Evolutionary conservation across 2,113 vertebrate genomes (phyloP).

Genomic region (Emydura subglobosa): DNA sequence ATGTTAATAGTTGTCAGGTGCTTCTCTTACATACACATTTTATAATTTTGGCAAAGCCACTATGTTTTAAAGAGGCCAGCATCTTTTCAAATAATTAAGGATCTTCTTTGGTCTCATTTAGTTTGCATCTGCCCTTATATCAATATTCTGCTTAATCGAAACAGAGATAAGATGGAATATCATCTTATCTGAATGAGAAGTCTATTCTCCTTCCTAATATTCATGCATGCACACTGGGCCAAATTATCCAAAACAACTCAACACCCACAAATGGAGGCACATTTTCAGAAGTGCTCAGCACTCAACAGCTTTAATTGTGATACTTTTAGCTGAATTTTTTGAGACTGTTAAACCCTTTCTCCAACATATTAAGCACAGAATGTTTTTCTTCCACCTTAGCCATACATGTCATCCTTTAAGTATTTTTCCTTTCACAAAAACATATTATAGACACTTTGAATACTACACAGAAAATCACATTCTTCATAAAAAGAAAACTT

Average conservation of each 20-base stretch:
- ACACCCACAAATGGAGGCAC: neutral
- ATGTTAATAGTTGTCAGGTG: neutral
- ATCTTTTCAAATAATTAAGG: neutral
- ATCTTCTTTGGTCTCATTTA: neutral
- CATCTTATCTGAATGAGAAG: neutral
- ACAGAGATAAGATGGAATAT: neutral
- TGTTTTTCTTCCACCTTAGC: neutral
- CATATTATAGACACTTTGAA: neutral
- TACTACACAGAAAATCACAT: neutral
- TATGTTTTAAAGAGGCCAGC: neutral
- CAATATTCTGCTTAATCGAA: neutral
- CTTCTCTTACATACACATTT: neutral
- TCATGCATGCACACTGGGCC: neutral
- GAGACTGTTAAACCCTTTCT: neutral
- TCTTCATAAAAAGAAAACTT: neutral
- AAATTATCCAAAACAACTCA: neutral
- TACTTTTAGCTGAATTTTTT: neutral
- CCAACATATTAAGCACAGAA: neutral
- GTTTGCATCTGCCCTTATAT: rapidly evolving
- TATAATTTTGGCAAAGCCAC: neutral
- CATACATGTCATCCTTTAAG: neutral
- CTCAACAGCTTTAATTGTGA: neutral
- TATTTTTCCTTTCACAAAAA: neutral
- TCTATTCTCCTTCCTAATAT: neutral
- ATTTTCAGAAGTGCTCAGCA: neutral